Percentiles rank a stretch among this genome's conserved stretches.
Evolutionary conservation across 1,140 invertebrate species (phyloP).

Genomic region (Whitmania pigra): DNA sequence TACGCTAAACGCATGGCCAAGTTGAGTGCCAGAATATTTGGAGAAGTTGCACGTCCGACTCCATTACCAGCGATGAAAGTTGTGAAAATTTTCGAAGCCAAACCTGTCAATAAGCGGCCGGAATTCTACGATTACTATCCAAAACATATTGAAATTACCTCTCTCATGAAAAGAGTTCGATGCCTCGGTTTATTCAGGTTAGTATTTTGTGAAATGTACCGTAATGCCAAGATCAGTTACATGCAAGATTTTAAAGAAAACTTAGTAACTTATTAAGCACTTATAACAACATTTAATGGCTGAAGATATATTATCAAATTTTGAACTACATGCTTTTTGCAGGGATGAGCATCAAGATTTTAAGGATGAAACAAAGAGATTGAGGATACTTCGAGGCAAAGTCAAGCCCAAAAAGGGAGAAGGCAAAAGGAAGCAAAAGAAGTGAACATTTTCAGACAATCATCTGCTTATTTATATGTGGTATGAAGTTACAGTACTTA

Average conservation of each 20-base stretch:
- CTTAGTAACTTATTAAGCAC: no score
- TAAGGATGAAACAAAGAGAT: constrained; percentile 69
- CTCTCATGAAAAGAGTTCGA: constrained; percentile 30
- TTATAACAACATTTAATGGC: no score
- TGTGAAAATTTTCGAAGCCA: constrained; percentile 60
- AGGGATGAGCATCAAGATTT: constrained; percentile 84
- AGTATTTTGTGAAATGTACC: not conserved
- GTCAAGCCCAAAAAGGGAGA: constrained; percentile 47
- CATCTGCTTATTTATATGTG: no score
- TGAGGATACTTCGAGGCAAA: constrained; percentile 66
- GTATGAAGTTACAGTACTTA: no score
- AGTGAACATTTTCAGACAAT: constrained; percentile 18
- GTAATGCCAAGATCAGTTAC: not conserved
- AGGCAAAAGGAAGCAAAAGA: constrained; percentile 41
- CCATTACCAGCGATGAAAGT: constrained; percentile 48
- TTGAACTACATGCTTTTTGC: not conserved
- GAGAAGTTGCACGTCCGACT: constrained; percentile 63
- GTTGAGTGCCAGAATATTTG: constrained; percentile 75
- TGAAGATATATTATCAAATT: not conserved
- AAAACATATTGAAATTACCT: constrained; percentile 30
- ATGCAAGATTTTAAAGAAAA: no score
- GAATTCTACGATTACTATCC: constrained; percentile 75
- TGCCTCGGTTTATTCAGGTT: constrained; percentile 35
- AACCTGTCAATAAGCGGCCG: constrained; percentile 59
- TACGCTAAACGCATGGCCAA: constrained; percentile 74